These are phyloP conservation scores for Sinocyclocheilus grahami DNA, from an alignment of 2,113 vertebrate species.

Conservation along the genomic window DNA sequence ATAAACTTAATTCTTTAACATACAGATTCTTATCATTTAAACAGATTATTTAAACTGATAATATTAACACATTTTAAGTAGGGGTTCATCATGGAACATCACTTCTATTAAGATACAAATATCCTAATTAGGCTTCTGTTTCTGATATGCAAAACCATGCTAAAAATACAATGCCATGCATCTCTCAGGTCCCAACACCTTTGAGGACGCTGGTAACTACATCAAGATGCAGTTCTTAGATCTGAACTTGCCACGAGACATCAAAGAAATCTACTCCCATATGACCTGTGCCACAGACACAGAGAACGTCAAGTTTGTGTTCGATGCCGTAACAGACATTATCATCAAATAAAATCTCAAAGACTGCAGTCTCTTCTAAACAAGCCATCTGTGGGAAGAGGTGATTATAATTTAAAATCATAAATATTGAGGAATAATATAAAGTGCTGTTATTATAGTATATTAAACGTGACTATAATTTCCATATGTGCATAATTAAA, in stretches of 20 bases:
- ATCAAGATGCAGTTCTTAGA: conserved; percentile 97
- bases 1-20: background rate
- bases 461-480: background rate
- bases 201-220: conserved; percentile 93
- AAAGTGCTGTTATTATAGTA: background rate
- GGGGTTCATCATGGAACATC: background rate
- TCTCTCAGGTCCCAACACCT: conserved; percentile 87
- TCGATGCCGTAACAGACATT: conserved; percentile 96
- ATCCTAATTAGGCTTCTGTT: background rate
- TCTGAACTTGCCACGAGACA: conserved; percentile 87
- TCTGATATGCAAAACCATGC: background rate
- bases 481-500: background rate
- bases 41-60: background rate
- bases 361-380: conserved; percentile 95
- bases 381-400: conserved; percentile 18
- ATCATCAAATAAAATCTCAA: conserved; percentile 99
- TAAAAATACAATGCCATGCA: background rate
- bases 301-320: conserved; percentile 98
- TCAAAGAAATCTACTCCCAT: conserved; percentile 98
- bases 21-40: background rate
- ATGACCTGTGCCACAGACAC: conserved; percentile 99
- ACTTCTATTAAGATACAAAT: background rate
- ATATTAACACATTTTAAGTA: background rate
- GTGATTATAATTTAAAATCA: background rate
- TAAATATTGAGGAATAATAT: background rate